Evolutionary conservation across 2,113 vertebrate species (phyloP), one percentile per base, ranked within the genome.

Genomic region (Oceanodroma tethys): DNA sequence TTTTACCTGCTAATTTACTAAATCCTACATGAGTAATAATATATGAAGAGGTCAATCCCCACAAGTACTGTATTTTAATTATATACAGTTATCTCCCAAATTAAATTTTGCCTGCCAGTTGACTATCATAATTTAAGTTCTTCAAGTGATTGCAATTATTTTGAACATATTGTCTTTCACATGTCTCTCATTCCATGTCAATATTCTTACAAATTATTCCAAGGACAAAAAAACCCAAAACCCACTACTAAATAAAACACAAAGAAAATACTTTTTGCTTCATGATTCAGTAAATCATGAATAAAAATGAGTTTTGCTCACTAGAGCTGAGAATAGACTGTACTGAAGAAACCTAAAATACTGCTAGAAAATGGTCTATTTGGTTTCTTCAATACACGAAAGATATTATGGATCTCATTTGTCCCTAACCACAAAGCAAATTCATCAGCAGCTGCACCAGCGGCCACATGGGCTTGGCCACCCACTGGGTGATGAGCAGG

Each of bases 11-110:
- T 85, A 96, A 88, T 80, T 95, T 93, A 87, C 85, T 82, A 81
- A 95, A 65, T 19, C 19, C 36, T 76, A 30, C 13, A 84, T 1
- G 10, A 76, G 42, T 86, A 92, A 93, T 65, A 73, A 79, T n/a
- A 67, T 56, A 94, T 38, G 50, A 81, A 91, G 74, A 95, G 82
- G 73, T 93, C 67, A 96, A 47, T 86, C 84, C 88, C 71, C 91
- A 83, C 15, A 50, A 81, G 62, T 60, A 83, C 47, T 90, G 25
- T 79, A 42, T 94, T 90, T 97, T 94, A 95, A 91, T 97, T 96
- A 97, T 89, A 70, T 70, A 68, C 21, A 34, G 42, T 82, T 90
- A 63, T 86, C 42, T 78, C 65, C 18, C 38, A 91, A 90, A 94
- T 90, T 88, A 91, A 93, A 74, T 94, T 89, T 95, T 94, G 23